Conservation (phyloP, 64 coral and sea anemone genomes). For the Dendrophyllia cribrosa region DNA sequence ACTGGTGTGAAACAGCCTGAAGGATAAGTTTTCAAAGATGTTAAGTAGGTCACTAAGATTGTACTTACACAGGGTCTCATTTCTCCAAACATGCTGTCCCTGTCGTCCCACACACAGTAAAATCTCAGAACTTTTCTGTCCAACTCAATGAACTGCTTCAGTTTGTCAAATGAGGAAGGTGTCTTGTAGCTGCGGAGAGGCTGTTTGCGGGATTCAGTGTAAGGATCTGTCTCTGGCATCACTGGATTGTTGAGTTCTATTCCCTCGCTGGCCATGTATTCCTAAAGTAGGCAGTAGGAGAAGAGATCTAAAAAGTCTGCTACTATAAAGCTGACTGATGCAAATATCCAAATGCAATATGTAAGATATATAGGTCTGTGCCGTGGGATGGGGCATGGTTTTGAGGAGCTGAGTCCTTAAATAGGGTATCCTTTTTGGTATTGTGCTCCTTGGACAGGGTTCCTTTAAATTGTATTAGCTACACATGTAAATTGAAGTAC, state of each 20-base stretch:
- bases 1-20: too few relatives aligned
- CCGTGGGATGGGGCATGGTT: too few relatives aligned
- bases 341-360: too few relatives aligned
- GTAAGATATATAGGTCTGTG: too few relatives aligned
- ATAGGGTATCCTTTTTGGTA: too few relatives aligned
- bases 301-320: neutral
- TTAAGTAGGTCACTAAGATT: too few relatives aligned
- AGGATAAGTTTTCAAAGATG: too few relatives aligned
- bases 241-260: conserved; percentile 88
- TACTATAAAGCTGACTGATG: too few relatives aligned
- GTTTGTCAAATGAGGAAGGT: conserved; percentile 95
- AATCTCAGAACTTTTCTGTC: conserved; percentile 96
- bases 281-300: conserved; percentile 32
- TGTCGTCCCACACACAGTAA: conserved; percentile 99
- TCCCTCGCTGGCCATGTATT: conserved; percentile 98
- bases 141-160: conserved; percentile 93
- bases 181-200: conserved; percentile 89
- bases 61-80: conserved; percentile 97
- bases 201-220: conserved; percentile 85
- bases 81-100: conserved; percentile 99
- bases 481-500: too few relatives aligned
- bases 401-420: too few relatives aligned
- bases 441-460: too few relatives aligned
- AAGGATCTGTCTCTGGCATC: conserved; percentile 72
- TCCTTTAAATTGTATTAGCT: too few relatives aligned